Percentiles rank a stretch among this genome's conserved stretches.
Conservation (phyloP, 2,888 invertebrate genomes). For the Fragum whitleyi region DNA sequence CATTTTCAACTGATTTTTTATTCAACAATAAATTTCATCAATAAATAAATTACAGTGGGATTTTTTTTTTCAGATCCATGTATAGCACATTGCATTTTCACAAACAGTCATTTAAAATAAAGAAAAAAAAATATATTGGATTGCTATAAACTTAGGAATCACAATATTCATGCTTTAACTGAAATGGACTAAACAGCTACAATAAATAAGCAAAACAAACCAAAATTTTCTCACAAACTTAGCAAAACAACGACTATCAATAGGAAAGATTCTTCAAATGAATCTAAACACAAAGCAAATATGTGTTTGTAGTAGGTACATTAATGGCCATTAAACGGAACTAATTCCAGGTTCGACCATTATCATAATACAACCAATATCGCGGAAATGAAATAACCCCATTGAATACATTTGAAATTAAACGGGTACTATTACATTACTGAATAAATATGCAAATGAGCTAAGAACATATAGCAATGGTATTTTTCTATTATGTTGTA, state of each 20-base stretch:
- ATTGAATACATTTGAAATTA: too few species aligned
- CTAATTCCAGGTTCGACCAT: too few species aligned
- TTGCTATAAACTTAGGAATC: constrained; percentile 24
- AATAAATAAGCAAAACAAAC: constrained; percentile 21
- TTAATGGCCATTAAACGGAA: too few species aligned
- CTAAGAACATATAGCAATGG: too few species aligned
- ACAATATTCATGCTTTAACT: constrained; percentile 57
- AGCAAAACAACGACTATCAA: not conserved
- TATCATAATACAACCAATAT: too few species aligned
- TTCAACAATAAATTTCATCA: constrained; percentile 18
- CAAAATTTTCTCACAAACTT: not conserved
- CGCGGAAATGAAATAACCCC: too few species aligned
- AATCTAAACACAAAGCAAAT: too few species aligned
- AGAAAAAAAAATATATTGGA: not conserved
- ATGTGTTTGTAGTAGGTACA: too few species aligned
- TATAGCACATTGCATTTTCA: not conserved
- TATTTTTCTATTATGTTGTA: too few species aligned
- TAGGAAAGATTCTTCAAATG: too few species aligned
- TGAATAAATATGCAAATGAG: too few species aligned
- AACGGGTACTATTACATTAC: too few species aligned
- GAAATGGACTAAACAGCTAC: constrained; percentile 56
- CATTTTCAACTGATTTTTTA: constrained; percentile 3
- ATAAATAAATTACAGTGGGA: constrained; percentile 5
- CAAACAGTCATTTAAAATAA: not conserved
- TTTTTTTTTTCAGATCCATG: not conserved